A percentile compares a stretch with the other conserved stretches of the same genome.
Evolutionary conservation across 1,140 invertebrate genomes (phyloP).

Genomic region (Ericerus pela): DNA sequence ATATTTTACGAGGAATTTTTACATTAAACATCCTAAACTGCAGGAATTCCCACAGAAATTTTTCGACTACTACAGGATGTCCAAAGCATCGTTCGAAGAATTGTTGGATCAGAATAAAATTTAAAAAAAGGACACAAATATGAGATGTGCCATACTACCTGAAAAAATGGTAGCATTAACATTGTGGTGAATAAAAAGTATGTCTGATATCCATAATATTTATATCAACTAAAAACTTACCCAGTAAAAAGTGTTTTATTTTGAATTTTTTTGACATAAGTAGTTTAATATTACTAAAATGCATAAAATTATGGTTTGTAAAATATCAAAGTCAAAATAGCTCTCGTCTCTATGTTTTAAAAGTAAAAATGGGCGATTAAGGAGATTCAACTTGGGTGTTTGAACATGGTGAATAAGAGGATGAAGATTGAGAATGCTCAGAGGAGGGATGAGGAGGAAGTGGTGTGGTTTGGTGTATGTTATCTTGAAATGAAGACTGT

Average conservation of each 20-base stretch:
- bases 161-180: conserved; percentile 8
- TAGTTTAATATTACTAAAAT: not conserved
- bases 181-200: not conserved
- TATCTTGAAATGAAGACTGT: no score
- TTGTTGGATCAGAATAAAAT: not conserved
- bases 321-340: not conserved
- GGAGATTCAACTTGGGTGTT: no score
- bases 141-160: conserved; percentile 5
- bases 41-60: conserved; percentile 1
- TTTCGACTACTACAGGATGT: conserved; percentile 14
- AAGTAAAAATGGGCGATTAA: no score
- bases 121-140: not conserved
- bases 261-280: no score
- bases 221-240: not conserved
- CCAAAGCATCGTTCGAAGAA: conserved; percentile 9
- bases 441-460: no score
- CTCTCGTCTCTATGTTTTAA: not conserved
- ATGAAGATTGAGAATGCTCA: no score
- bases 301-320: not conserved
- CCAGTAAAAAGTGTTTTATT: no score
- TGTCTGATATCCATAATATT: not conserved
- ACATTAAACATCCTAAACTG: not conserved
- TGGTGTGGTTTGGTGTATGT: no score
- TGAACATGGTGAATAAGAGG: no score
- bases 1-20: not conserved